Percentiles rank a stretch among this genome's conserved stretches.
Evolutionary conservation across 1,140 invertebrate genomes (phyloP).

Genomic region (Aphelinus atriplicis): DNA sequence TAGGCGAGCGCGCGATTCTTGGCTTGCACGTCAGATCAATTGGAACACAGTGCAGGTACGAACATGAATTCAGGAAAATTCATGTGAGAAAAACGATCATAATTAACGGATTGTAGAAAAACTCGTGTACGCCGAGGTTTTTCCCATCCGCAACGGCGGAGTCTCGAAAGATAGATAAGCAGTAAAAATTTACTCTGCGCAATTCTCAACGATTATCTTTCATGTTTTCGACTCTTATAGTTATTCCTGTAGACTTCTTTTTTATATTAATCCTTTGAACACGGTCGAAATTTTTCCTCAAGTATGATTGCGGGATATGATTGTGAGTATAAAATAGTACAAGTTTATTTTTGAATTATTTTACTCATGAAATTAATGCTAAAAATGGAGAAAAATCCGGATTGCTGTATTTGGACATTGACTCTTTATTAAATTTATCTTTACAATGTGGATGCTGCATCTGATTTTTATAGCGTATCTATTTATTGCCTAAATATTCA

Average conservation of each 20-base stretch:
- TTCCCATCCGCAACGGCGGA: neutral
- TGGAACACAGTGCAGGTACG: constrained; percentile 29
- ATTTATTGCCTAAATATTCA: constrained; percentile 18
- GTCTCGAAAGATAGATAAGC: constrained; percentile 3
- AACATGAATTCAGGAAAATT: constrained; percentile 22
- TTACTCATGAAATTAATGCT: constrained; percentile 6
- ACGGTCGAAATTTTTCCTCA: neutral
- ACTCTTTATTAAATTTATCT: too few relatives aligned
- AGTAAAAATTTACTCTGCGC: neutral
- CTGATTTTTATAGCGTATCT: neutral
- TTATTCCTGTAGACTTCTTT: neutral
- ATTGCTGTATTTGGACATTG: too few relatives aligned
- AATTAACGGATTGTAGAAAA: constrained; percentile 17
- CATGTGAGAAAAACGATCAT: constrained; percentile 4
- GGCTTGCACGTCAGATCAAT: constrained; percentile 18
- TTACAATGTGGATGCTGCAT: too few relatives aligned
- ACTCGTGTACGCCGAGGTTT: neutral
- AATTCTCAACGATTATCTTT: neutral
- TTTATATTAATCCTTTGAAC: constrained; percentile 6
- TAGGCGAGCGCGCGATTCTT: constrained; percentile 2
- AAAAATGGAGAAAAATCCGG: neutral
- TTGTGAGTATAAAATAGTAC: constrained; percentile 27
- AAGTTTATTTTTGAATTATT: constrained; percentile 12
- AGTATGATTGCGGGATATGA: constrained; percentile 19
- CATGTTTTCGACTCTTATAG: neutral